phyloP scores from a whole-genome alignment of 2,888 invertebrate genomes.

The Pocota personata region DNA sequence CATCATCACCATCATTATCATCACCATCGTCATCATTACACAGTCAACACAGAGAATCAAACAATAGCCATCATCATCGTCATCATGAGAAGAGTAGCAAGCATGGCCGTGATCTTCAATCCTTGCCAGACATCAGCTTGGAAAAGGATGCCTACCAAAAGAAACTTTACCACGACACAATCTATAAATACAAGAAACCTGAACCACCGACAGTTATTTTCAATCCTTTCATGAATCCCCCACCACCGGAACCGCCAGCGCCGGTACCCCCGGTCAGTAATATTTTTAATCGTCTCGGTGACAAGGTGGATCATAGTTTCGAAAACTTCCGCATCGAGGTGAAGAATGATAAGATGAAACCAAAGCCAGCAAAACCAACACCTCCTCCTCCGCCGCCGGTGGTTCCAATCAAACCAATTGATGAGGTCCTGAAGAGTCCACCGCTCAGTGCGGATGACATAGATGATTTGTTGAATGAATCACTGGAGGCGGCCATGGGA shows the following conservation, averaged over 20 bases:
- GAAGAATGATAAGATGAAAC: slow-evolving; percentile 66
- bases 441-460: slow-evolving; percentile 78
- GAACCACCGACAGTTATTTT: background rate
- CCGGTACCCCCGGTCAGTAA: background rate
- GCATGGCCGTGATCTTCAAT: background rate
- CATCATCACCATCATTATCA: slow-evolving; percentile 1
- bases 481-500: slow-evolving; percentile 70
- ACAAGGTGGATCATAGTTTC: slow-evolving; percentile 55
- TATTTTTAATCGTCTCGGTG: slow-evolving; percentile 75
- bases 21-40: slow-evolving; percentile 42
- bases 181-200: slow-evolving; percentile 71
- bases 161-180: slow-evolving; percentile 68
- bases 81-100: slow-evolving; percentile 8
- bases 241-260: background rate
- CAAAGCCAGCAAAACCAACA: slow-evolving; percentile 1
- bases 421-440: slow-evolving; percentile 78
- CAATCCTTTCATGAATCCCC: slow-evolving; percentile 43
- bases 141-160: slow-evolving; percentile 18
- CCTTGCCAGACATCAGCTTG: background rate
- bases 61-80: slow-evolving; percentile 5
- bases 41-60: slow-evolving; percentile 18
- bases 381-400: background rate
- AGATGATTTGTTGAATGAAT: slow-evolving; percentile 76
- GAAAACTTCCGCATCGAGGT: slow-evolving; percentile 74
- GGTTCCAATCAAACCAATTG: slow-evolving; percentile 64